Base-by-base conservation (phyloP, 2,113 vertebrate species). In the Perognathus longimembris region DNA sequence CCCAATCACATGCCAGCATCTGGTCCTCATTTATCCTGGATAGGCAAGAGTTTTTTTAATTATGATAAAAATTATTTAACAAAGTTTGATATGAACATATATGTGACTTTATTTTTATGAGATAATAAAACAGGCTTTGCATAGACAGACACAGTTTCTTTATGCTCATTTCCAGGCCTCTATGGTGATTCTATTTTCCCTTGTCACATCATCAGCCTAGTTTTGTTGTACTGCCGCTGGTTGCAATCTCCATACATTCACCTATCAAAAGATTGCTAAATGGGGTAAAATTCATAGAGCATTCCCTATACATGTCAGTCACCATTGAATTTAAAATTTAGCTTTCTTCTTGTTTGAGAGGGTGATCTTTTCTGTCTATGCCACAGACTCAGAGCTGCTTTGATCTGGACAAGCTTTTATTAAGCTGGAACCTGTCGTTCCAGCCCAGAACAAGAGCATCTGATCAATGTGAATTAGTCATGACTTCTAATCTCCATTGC, bases 161-260 rank as follows among this genome's bases (percentile, higher is more conserved):
- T 84, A 99, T 95, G 99, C 99, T 98, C 98, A 96, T 97, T 99
- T 98, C 97, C 99, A 98, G 40, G 99, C 98, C 98, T 99, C 99
- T 95, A 99, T 99, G 89, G 99, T 99, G 96, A 99, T 99, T 97
- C 98, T 99, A 98, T 99, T 99, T 91, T 99, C 99, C 97, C 99
- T 96, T 95, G 99, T 99, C 45, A n/a, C n/a, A 99, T 98, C 99
- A 28, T 32, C 98, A 99, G 98, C 96, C 99, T 98, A 11, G 99
- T 99, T 86, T 95, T 98, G 97, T 99, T 99, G 97, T 99, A 98
- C 59, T 99, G 98, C 38, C 99, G 9, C 98, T 98, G 0, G 98
- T 97, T 1, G 98, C 98, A 98, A 99, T 98, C 96, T 99, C 99
- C 95, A 99, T 96, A 69, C 97, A 98, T 94, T 99, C 99, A 14